Base-by-base conservation (phyloP, 2,797 vertebrate genomes). In the Hydrocynus forskahlii region DNA sequence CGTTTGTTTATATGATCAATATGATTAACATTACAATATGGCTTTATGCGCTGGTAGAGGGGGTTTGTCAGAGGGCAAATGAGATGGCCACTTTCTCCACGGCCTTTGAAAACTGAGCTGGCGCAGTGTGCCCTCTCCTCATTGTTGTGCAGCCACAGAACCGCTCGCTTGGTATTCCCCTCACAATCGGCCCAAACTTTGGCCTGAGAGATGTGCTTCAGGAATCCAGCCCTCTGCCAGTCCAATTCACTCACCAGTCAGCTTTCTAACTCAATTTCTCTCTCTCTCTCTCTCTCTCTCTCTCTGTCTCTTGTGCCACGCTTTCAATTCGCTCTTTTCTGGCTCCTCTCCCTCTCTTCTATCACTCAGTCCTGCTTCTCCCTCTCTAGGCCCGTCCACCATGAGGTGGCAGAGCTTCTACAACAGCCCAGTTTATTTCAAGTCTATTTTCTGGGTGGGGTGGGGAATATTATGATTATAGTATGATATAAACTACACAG, bases 111-210 rank as follows among this genome's bases (percentile, higher is more conserved):
- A 87, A 86, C 87, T 86, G 89, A 91, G 90, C 91, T 92, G 91
- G 90, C 84, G 77, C 84, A 79, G 84, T 89, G 89, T 90, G 91
- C 91, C 92, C 89, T 86, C 83, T 85, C 80, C 82, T 87, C 87
- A 89, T 94, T 94, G 94, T 92, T 83, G 60, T 17, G 38, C 35
- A 69, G 59, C 78, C 83, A 80, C 84, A 83, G 88, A 87, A 89
- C 84, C 86, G 57, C 80, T 69, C 80, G 88, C 81, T 94, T 95
- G 93, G 90, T 94, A 95, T 94, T 94, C 93, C 85, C 89, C 63
- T 91, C 93, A 94, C 93, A 94, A 91, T 75, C 52, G 64, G 88
- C 89, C 90, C 90, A 92, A 91, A 93, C 90, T 89, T 89, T 91
- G 91, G 92, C 89, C 92, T 90, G 86, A 76, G 86, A 90, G 91